Evolutionary conservation across 2,888 invertebrate species (phyloP), one percentile per base, ranked within the genome.

Genomic region (Oegoconia quadripuncta): DNA sequence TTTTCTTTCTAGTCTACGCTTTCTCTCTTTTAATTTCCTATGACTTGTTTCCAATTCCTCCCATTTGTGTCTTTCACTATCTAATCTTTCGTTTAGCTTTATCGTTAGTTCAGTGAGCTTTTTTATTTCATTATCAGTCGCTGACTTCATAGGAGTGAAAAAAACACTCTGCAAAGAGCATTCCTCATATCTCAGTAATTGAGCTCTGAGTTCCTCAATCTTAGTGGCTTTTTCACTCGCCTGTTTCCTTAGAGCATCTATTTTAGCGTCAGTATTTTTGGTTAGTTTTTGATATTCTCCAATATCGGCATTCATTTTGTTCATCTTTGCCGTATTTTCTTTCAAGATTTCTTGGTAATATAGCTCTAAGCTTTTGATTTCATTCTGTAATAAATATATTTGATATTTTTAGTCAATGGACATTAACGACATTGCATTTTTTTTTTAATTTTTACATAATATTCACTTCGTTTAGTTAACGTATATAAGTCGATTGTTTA

Each of bases 71-170:
- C 90, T 84, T 60, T 92, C 92, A 5, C 72, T 60, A 34, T 91
- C 89, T 23, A 92, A 50, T 46, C 92, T 87, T 17, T 79, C 75
- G 52, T 91, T 91, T 25, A 91, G 69, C 0, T 86, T 77, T 4
- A 88, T 72, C 1, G 91, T 80, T 28, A 93, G 64, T 40, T 91
- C 91, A 1, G 92, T 64, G 3, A 93, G 66, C 32, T 89, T 80
- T 41, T 89, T 78, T 11, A 90, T 88, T 74, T 93, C 92, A 29
- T 89, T 90, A 60, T 92, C 91, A 1, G 90, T 88, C 0, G 89
- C 89, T 3, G 88, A 82, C 50, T 89, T 88, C 75, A 89, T 78
- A 5, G 88, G 88, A 14, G 83, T 82, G 33, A 86, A 88, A 44
- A 87, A 87, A 4, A 88, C 75, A 43, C 82, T 86, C 60, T 87